Evolutionary conservation across 2,888 invertebrate species (phyloP), one percentile per base, ranked within the genome.

Genomic region (Hylaea fasciaria): DNA sequence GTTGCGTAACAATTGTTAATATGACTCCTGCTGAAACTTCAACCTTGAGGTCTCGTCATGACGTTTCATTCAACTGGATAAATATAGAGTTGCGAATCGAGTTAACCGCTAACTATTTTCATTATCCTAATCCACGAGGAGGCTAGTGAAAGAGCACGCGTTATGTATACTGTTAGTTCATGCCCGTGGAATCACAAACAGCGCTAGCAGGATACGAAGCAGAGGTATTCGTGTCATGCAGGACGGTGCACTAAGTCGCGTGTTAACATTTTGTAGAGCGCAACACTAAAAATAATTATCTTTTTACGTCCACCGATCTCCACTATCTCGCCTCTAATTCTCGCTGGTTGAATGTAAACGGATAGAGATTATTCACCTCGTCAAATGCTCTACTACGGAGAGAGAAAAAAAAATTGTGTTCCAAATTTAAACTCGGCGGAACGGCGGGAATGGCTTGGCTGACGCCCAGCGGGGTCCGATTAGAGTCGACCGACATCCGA

Each of bases 341-440:
- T 44, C 52, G 44, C 52, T 49, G 50, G 55, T 56, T 51, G 56
- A 43, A 62, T 59, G 55, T 78, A 76, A 80, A 81, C 77, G 73
- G 71, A 71, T 69, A 80, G 88, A 91, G 91, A 91, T 90, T 91
- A 85, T 91, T 91, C 90, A 91, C 90, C 91, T 91, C 89, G 78
- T 77, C 80, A 77, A 76, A 78, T 78, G 78, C 77, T 81, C 82
- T 83, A 83, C 82, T 82, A 85, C 76, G 76, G 69, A 72, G 71
- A 76, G 73, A 78, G 77, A 83, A 87, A 89, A 85, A 48, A 89
- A 90, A 90, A 85, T 77, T 72, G 79, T 85, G 87, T 84, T 91
- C 91, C 87, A 91, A 92, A 90, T 85, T 88, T 91, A 91, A 90
- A 87, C 86, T 78, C 80, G 81, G 70, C 76, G 81, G 82, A 84